These are phyloP conservation scores for Elanus axillaris DNA, from an alignment of 2,113 vertebrate species.

Conservation along the genomic window DNA sequence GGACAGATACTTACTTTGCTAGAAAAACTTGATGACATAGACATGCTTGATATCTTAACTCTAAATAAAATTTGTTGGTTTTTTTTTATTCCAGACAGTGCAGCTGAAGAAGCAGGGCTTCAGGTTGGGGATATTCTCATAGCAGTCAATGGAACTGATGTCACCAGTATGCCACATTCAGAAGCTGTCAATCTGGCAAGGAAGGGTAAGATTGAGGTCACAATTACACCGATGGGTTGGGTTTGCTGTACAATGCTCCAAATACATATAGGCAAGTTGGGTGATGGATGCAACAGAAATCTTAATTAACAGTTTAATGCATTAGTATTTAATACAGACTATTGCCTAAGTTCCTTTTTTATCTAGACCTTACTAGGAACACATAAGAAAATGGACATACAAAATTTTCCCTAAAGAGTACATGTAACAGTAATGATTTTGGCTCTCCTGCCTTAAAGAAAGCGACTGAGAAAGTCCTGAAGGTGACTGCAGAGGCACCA, in stretches of 20 bases:
- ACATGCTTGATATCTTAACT: not conserved
- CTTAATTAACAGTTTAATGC: not conserved
- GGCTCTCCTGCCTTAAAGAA: not conserved
- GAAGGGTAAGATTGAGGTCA: slow-evolving; percentile 71
- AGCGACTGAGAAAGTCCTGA: not conserved
- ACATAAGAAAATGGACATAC: not conserved
- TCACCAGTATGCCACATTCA: slow-evolving; percentile 84
- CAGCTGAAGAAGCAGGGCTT: slow-evolving; percentile 87
- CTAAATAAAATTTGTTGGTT: not conserved
- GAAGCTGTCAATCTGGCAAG: slow-evolving; percentile 85
- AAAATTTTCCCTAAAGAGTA: not conserved
- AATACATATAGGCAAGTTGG: not conserved
- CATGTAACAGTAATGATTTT: not conserved
- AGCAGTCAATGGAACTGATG: slow-evolving; percentile 87
- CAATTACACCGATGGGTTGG: not conserved
- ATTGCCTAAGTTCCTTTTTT: not conserved
- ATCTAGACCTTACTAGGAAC: not conserved
- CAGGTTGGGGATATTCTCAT: slow-evolving; percentile 84
- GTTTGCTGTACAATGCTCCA: not conserved
- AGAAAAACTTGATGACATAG: not conserved
- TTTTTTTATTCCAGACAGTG: slow-evolving; percentile 74
- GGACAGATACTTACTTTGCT: not conserved
- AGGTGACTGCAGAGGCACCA: not conserved
- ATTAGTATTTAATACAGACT: not conserved
- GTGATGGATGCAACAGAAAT: not conserved